Evolutionary conservation across 2,888 invertebrate species (phyloP).

Genomic region (Latheticus oryzae): DNA sequence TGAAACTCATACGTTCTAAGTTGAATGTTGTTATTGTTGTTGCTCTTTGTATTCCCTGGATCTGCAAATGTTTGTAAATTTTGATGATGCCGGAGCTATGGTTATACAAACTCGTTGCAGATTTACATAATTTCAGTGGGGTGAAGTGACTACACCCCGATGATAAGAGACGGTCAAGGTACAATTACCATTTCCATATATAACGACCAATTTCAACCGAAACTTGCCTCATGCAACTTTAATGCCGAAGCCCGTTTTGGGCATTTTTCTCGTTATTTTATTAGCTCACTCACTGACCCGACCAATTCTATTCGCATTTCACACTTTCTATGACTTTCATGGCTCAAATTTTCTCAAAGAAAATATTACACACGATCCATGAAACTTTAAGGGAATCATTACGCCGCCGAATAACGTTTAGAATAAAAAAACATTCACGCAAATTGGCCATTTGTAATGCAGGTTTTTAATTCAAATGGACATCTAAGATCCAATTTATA

Average conservation of each 20-base stretch:
- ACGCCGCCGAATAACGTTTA: too few relatives aligned
- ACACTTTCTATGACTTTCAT: conserved; percentile 7
- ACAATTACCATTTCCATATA: conserved; percentile 49
- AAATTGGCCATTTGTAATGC: too few relatives aligned
- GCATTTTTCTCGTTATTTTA: conserved; percentile 26
- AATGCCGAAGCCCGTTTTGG: conserved; percentile 16
- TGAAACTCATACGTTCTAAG: conserved; percentile 37
- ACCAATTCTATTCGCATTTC: not conserved
- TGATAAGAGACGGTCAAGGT: conserved; percentile 39
- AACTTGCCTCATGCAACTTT: conserved; percentile 44
- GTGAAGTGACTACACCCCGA: conserved; percentile 33
- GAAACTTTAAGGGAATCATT: too few relatives aligned
- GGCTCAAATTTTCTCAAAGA: not conserved
- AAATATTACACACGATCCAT: not conserved
- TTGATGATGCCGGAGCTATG: conserved; percentile 32
- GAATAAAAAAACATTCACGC: too few relatives aligned
- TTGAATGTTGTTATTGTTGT: too few relatives aligned
- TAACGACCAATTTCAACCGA: conserved; percentile 49
- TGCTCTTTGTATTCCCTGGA: conserved; percentile 31
- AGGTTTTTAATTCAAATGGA: too few relatives aligned
- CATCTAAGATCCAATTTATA: too few relatives aligned
- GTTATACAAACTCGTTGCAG: conserved; percentile 29
- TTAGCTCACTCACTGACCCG: conserved; percentile 26
- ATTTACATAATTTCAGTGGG: conserved; percentile 40
- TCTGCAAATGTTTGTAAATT: conserved; percentile 40